These are phyloP conservation scores for Axis porcinus DNA, from an alignment of 2,113 vertebrate species.

Conservation along the genomic window DNA sequence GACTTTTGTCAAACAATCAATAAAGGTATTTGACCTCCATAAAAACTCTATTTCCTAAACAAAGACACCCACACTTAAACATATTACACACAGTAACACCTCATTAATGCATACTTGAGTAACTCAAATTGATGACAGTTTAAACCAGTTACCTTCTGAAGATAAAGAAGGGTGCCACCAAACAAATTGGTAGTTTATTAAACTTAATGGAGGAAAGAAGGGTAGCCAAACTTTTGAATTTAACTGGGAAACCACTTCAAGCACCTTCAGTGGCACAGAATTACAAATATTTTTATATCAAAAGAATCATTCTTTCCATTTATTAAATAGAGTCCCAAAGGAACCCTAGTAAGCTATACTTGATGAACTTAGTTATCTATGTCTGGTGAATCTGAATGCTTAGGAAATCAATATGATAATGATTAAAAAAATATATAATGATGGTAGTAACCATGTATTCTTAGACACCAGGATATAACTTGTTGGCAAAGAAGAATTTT, in stretches of 20 bases:
- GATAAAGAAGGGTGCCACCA: background rate
- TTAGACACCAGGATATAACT: background rate
- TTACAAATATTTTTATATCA: background rate
- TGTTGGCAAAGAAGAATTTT: background rate
- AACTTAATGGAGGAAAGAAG: background rate
- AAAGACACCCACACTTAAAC: conserved; percentile 32
- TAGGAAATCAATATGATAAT: background rate
- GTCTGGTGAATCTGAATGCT: background rate
- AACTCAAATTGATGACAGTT: conserved; percentile 16
- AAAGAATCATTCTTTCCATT: background rate
- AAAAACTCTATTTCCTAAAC: conserved; percentile 59
- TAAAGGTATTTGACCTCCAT: conserved; percentile 66
- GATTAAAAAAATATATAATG: background rate
- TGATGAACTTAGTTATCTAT: background rate
- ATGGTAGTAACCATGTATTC: background rate
- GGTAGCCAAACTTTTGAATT: background rate
- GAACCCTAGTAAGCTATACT: background rate
- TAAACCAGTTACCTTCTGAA: conserved; percentile 15
- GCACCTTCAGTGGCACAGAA: background rate
- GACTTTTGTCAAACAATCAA: conserved; percentile 73
- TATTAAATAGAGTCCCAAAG: background rate
- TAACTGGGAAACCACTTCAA: background rate
- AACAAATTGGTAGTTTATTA: background rate
- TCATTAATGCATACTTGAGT: background rate
- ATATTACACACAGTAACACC: background rate